Conservation (phyloP, 2,888 invertebrate species). For the Noctua fimbriata region DNA sequence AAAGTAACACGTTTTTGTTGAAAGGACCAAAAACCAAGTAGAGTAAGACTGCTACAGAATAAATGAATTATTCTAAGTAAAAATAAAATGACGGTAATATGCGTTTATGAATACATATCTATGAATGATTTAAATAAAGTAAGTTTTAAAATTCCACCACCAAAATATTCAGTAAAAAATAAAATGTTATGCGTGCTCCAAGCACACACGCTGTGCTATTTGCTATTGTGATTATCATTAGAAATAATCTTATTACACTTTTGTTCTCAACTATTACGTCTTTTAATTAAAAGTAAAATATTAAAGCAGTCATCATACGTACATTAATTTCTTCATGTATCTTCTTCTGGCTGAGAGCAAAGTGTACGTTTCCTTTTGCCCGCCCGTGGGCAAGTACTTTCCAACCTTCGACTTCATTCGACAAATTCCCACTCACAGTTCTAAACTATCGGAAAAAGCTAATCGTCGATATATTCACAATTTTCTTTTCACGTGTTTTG, state of each 20-base stretch:
- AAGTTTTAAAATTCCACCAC: slow-evolving; percentile 15
- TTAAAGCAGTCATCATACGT: slow-evolving; percentile 80
- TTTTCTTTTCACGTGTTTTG: slow-evolving; percentile 67
- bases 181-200: not conserved
- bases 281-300: slow-evolving; percentile 32
- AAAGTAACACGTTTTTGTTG: not conserved
- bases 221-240: slow-evolving; percentile 8
- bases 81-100: not conserved
- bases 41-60: not conserved
- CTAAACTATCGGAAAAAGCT: slow-evolving; percentile 64
- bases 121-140: not conserved
- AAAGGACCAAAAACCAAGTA: not conserved
- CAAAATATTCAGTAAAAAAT: not conserved
- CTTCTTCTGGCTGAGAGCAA: slow-evolving; percentile 91
- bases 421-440: slow-evolving; percentile 70
- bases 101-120: not conserved
- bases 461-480: slow-evolving; percentile 58
- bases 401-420: slow-evolving; percentile 90
- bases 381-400: slow-evolving; percentile 91
- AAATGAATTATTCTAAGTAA: not conserved
- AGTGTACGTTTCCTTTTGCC: slow-evolving; percentile 91
- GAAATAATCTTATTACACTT: slow-evolving; percentile 4
- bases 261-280: slow-evolving; percentile 1
- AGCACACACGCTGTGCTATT: slow-evolving; percentile 2
- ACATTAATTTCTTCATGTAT: slow-evolving; percentile 92